These are phyloP conservation scores for Aramus guarauna DNA, from an alignment of 2,113 vertebrate genomes.

Conservation along the genomic window DNA sequence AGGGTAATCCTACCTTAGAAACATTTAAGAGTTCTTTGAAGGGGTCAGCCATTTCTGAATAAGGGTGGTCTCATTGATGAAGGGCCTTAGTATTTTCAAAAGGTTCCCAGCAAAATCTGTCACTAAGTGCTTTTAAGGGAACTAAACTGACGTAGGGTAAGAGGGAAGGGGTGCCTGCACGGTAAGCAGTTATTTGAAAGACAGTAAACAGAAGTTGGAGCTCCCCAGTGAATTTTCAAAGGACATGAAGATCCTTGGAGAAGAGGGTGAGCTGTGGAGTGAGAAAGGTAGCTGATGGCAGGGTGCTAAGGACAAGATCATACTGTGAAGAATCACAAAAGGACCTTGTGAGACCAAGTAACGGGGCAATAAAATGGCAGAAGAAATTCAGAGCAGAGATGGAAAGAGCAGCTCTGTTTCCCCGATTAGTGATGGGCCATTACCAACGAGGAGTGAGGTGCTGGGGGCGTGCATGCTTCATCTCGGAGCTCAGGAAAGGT, in stretches of 20 bases:
- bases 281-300: neutral
- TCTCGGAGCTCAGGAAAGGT: neutral
- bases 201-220: neutral
- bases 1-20: neutral
- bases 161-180: neutral
- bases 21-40: neutral
- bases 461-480: fast-evolving
- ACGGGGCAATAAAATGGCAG: neutral
- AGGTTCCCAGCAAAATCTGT: neutral
- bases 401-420: neutral
- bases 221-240: neutral
- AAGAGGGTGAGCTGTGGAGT: neutral
- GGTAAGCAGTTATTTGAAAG: neutral
- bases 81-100: neutral
- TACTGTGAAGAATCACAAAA: neutral
- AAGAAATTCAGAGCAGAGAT: neutral
- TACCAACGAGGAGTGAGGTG: neutral
- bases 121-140: neutral
- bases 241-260: neutral
- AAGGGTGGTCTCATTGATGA: neutral
- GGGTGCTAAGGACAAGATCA: neutral
- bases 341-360: neutral
- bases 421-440: neutral
- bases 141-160: neutral
- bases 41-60: neutral